Evolutionary conservation across 2,113 vertebrate species (phyloP).

Genomic region (Spermophilus dauricus): DNA sequence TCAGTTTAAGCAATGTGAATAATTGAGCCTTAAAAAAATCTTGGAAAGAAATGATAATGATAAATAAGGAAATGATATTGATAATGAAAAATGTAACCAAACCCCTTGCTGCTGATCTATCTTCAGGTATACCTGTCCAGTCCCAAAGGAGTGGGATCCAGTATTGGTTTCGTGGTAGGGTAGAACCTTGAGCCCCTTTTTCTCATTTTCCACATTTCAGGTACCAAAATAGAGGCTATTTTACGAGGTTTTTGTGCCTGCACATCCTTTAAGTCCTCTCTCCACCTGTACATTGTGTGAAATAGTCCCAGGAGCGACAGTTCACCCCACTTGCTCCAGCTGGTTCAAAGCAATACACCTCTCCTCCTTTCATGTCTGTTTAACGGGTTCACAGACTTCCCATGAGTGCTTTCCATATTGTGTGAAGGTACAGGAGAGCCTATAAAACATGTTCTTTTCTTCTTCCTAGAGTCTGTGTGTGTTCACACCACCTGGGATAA

Average conservation of each 20-base stretch:
- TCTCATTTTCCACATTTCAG: neutral
- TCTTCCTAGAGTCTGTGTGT: constrained; percentile 95
- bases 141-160: fast-evolving
- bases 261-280: fast-evolving
- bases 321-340: fast-evolving
- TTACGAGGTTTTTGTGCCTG: fast-evolving
- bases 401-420: fast-evolving
- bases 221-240: neutral
- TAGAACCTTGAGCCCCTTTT: neutral
- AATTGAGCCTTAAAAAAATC: neutral
- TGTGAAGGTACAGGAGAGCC: fast-evolving
- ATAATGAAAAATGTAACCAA: neutral
- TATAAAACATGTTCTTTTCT: neutral
- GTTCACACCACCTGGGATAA: constrained; percentile 95
- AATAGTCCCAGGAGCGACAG: fast-evolving
- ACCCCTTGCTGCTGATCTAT: fast-evolving
- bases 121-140: fast-evolving
- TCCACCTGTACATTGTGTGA: neutral
- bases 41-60: neutral
- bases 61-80: neutral
- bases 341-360: fast-evolving
- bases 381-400: neutral
- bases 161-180: neutral
- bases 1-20: neutral
- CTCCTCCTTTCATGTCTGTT: fast-evolving